Conservation (phyloP, 53 echinoderm and acorn worm species). For the Henricia sp. region DNA sequence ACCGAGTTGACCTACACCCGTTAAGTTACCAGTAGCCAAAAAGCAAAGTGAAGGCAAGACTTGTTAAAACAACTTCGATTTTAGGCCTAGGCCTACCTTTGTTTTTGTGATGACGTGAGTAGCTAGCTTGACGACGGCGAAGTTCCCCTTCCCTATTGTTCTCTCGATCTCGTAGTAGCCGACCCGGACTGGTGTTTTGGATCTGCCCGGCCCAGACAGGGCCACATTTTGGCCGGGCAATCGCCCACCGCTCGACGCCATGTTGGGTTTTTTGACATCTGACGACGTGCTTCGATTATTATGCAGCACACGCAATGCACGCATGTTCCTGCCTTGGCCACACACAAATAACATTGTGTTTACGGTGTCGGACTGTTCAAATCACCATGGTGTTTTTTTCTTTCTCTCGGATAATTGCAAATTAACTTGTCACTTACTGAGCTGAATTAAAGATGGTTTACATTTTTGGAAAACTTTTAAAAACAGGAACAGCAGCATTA, state of each 20-base stretch:
- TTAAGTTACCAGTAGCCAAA: no score
- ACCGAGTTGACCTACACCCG: no score
- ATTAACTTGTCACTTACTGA: no score
- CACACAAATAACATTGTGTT: background rate
- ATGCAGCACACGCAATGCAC: slow-evolving; percentile 8
- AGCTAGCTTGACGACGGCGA: slow-evolving; percentile 96
- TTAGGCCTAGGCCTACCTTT: no score
- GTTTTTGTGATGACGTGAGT: slow-evolving; percentile 92
- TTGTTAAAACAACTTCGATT: no score
- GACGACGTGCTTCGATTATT: slow-evolving; percentile 30
- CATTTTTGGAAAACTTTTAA: background rate
- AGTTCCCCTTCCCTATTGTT: slow-evolving; percentile 98
- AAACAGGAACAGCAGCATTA: no score
- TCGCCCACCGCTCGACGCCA: slow-evolving; percentile 74
- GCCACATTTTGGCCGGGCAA: slow-evolving; percentile 33
- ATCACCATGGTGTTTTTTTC: no score
- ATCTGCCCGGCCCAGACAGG: slow-evolving; percentile 25
- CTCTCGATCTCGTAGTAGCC: slow-evolving; percentile 98
- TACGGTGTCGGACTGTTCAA: no score
- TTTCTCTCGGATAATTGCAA: no score
- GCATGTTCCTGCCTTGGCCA: slow-evolving; percentile 46
- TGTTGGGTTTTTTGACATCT: slow-evolving; percentile 68
- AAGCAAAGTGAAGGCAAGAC: no score
- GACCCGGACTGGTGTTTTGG: slow-evolving; percentile 70
- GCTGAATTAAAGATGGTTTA: no score